Evolutionary conservation across 2,888 invertebrate species (phyloP).

Genomic region (Petrolisthes manimaculis): DNA sequence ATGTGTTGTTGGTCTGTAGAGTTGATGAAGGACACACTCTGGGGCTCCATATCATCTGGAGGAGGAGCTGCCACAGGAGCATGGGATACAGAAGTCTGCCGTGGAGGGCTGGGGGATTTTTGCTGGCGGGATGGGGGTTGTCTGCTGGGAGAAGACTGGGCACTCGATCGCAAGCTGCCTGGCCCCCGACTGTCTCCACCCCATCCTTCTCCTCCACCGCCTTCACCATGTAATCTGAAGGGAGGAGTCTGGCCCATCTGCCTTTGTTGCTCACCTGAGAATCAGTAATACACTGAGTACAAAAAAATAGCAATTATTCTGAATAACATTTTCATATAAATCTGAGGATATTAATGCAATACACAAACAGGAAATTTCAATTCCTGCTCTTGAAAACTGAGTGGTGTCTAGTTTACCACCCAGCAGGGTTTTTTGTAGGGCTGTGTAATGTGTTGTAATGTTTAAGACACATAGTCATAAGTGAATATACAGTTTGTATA

Average conservation of each 20-base stretch:
- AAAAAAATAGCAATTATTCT: background rate
- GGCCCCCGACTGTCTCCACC: slow-evolving; percentile 46
- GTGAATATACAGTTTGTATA: no score
- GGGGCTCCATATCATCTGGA: slow-evolving; percentile 91
- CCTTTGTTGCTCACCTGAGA: slow-evolving; percentile 55
- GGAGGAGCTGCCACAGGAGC: slow-evolving; percentile 78
- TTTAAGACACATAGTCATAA: no score
- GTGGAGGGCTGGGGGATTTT: slow-evolving; percentile 59
- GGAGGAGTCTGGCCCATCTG: slow-evolving; percentile 62
- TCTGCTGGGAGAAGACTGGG: slow-evolving; percentile 63
- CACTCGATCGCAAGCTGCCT: slow-evolving; percentile 62
- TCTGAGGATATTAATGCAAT: no score
- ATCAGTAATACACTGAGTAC: background rate
- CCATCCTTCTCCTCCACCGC: slow-evolving; percentile 30
- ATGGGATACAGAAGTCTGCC: slow-evolving; percentile 66
- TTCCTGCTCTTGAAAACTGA: no score
- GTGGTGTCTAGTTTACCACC: no score
- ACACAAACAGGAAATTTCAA: background rate
- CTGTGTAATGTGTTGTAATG: no score
- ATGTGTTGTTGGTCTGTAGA: slow-evolving; percentile 40
- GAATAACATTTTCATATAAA: no score
- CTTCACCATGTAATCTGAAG: slow-evolving; percentile 64
- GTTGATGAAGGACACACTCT: slow-evolving; percentile 92
- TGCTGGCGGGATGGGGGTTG: slow-evolving; percentile 43
- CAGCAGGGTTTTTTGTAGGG: no score